Conservation (phyloP, 2,113 vertebrate genomes). For the Leucopsar rothschildi region DNA sequence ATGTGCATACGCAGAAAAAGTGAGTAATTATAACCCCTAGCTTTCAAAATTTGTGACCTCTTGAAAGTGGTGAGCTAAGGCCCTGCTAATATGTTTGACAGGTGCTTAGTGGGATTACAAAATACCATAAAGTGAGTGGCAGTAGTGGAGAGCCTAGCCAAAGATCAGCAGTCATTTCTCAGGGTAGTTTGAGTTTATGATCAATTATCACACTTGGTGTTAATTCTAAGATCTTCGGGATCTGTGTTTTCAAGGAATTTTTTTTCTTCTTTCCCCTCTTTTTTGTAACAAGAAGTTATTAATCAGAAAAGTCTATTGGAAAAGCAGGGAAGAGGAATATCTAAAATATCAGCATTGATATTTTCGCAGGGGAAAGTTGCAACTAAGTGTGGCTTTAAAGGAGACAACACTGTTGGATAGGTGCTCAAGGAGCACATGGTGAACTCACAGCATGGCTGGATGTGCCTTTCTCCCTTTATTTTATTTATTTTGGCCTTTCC, state of each 20-base stretch:
- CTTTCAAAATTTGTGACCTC: not conserved
- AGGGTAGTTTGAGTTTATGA: not conserved
- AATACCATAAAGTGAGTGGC: not conserved
- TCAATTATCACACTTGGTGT: not conserved
- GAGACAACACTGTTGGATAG: not conserved
- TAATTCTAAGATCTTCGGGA: not conserved
- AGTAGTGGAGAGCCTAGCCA: not conserved
- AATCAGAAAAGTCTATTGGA: not conserved
- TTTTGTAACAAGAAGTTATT: not conserved
- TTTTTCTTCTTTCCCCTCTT: fast-evolving
- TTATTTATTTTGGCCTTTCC: not conserved
- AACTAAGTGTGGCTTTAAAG: not conserved
- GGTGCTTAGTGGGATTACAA: not conserved
- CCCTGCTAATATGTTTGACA: not conserved
- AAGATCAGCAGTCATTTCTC: not conserved
- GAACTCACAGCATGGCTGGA: not conserved
- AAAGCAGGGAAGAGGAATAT: not conserved
- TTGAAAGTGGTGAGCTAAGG: not conserved
- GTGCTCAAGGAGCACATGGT: not conserved
- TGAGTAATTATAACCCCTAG: not conserved
- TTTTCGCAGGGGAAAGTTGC: not conserved
- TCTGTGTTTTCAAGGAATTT: not conserved
- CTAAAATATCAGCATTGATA: not conserved
- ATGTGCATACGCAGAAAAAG: fast-evolving
- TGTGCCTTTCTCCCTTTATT: not conserved